Base-by-base conservation (phyloP, 2,797 vertebrate species). In the Falco berigora region DNA sequence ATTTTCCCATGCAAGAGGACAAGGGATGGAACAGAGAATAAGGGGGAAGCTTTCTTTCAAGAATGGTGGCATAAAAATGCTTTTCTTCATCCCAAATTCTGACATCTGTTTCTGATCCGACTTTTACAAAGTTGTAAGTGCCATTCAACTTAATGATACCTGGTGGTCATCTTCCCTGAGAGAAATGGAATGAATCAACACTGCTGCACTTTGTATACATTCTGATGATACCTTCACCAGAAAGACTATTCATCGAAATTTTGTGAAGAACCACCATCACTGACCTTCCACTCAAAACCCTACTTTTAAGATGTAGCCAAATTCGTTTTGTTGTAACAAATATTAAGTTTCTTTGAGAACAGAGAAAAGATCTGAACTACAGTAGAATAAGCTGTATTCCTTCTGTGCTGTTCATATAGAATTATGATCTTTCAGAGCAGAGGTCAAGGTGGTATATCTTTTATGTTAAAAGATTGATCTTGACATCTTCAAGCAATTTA, bases 1-100 rank as follows among this genome's bases (percentile, higher is more conserved):
- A 90, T 75, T 97, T 96, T 96, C 79, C 47, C 22, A n/a, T 74
- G 66, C 90, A 58, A 71, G 46, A 91, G 40, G 67, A 91, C 42
- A 92, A 68, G 24, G 8, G 19, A 69, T 17, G 22, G 38, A 68
- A 32, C 10, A 92, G 28, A 91, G 64, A 4, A 5, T 42, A 95
- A 15, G 40, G 15, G 14, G 40, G 66, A 93, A 68, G 49, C 52
- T 80, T 53, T 94, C 55, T 88, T 90, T 90, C 56, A 82, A 53
- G 74, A 79, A 89, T 11, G 21, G 5, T 75, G 12, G 13, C 20
- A 77, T 62, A 50, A 76, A 79, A 72, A 50, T 46, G 64, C 58
- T 81, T 62, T 73, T 89, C 24, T 61, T 89, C 49, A 34, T 64
- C 30, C 10, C 34, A 73, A 49, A 58, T 66, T 87, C 55, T 72